Percentiles rank a stretch among this genome's conserved stretches.
These are phyloP conservation scores for Chaitophorus viminalis DNA, from an alignment of 2,888 invertebrate species.

Conservation along the genomic window DNA sequence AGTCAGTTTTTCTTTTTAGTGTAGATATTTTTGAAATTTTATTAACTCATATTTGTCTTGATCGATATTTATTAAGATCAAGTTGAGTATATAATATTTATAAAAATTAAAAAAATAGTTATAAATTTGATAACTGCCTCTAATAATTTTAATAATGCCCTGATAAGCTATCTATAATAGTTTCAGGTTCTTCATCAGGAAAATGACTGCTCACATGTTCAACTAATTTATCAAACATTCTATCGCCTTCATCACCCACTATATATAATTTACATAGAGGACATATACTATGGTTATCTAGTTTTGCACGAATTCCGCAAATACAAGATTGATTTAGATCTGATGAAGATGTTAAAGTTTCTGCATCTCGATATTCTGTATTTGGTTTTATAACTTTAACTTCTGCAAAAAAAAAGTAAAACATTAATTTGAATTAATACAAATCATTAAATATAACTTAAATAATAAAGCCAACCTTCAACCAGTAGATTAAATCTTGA, in stretches of 20 bases:
- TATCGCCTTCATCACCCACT: conserved; percentile 43
- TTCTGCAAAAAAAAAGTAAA: conserved; percentile 17
- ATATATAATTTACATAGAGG: conserved; percentile 62
- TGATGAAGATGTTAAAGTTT: conserved; percentile 39
- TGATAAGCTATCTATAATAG: conserved; percentile 61
- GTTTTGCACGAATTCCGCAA: conserved; percentile 43
- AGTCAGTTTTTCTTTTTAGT: conserved; percentile 40
- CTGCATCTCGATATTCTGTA: conserved; percentile 47
- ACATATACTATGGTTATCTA: conserved; percentile 55
- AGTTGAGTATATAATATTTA: conserved; percentile 34
- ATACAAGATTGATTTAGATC: conserved; percentile 28
- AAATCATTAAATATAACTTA: not conserved
- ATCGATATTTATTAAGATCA: not conserved
- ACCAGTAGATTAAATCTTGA: conserved; percentile 45
- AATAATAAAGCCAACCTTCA: conserved; percentile 25
- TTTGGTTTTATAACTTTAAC: conserved; percentile 42
- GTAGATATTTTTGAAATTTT: not conserved
- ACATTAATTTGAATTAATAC: not conserved
- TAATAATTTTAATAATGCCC: conserved; percentile 40
- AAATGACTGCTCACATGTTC: conserved; percentile 84
- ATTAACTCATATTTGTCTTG: conserved; percentile 16
- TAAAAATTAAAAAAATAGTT: conserved; percentile 36
- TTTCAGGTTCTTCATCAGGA: conserved; percentile 65
- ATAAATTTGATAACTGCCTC: not conserved
- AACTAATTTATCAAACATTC: conserved; percentile 74